Evolutionary conservation across 2,888 invertebrate species (phyloP).

Genomic region (Cabera pusaria): DNA sequence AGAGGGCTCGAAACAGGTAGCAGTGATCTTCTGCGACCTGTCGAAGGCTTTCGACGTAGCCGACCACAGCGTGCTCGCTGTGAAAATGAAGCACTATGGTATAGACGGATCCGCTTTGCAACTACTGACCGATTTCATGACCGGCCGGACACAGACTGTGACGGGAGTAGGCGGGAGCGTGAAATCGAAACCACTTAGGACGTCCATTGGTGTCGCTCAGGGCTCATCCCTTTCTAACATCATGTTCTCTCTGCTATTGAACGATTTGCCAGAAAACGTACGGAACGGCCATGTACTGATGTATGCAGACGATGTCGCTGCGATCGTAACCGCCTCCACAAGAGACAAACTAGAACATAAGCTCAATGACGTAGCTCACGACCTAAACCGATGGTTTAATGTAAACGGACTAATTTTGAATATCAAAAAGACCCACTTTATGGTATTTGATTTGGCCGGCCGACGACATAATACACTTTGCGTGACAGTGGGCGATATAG

Average conservation of each 20-base stretch:
- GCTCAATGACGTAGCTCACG: neutral
- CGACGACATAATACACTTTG: neutral
- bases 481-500: neutral
- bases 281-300: neutral
- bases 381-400: neutral
- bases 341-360: neutral
- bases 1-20: slow-evolving; percentile 5
- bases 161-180: too few species aligned
- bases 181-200: too few species aligned
- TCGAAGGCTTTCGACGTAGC: slow-evolving; percentile 16
- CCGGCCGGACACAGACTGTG: too few species aligned
- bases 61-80: slow-evolving; percentile 2
- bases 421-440: slow-evolving; percentile 1
- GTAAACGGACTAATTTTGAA: slow-evolving; percentile 3
- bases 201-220: too few species aligned
- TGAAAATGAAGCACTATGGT: slow-evolving; percentile 10
- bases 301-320: slow-evolving; percentile 12
- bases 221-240: too few species aligned
- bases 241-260: slow-evolving; percentile 6
- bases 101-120: neutral
- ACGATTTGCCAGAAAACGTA: slow-evolving; percentile 1
- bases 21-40: slow-evolving; percentile 10
- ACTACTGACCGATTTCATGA: too few species aligned
- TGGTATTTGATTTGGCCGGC: neutral
- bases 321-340: neutral